A percentile compares a stretch with the other conserved stretches of the same genome.
These are phyloP conservation scores for Dolichoris vasculosae DNA, from an alignment of 1,140 invertebrate species.

Conservation along the genomic window DNA sequence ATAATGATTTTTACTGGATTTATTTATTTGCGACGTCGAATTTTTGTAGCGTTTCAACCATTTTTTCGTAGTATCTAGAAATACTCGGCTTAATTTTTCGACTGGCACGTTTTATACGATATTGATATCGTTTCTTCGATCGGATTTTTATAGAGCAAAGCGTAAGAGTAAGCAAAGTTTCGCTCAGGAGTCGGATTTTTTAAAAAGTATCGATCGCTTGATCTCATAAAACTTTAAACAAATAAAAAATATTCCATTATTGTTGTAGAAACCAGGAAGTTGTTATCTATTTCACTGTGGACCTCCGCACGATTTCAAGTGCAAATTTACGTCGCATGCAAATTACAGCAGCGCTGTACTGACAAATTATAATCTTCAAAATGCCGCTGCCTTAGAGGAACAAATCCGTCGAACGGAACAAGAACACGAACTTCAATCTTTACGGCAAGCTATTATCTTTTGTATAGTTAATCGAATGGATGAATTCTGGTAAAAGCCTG, in stretches of 20 bases:
- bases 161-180: too few relatives aligned
- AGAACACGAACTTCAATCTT: conserved; percentile 85
- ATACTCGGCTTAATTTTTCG: too few relatives aligned
- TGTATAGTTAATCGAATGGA: background rate
- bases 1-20: too few relatives aligned
- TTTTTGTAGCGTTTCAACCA: too few relatives aligned
- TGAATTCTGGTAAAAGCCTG: background rate
- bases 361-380: conserved; percentile 76
- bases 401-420: conserved; percentile 84
- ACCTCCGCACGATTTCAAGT: conserved; percentile 89
- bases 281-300: conserved; percentile 96
- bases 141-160: too few relatives aligned
- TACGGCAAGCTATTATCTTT: conserved; percentile 76
- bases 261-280: conserved; percentile 84
- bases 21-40: too few relatives aligned
- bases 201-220: too few relatives aligned
- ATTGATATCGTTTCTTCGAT: too few relatives aligned
- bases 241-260: background rate
- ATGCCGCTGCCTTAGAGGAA: conserved; percentile 80
- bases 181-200: too few relatives aligned
- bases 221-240: background rate
- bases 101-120: too few relatives aligned
- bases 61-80: too few relatives aligned
- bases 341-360: conserved; percentile 93
- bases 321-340: conserved; percentile 91